These are phyloP conservation scores for Cavia aperea DNA, from an alignment of 2,113 vertebrate genomes.

Conservation along the genomic window DNA sequence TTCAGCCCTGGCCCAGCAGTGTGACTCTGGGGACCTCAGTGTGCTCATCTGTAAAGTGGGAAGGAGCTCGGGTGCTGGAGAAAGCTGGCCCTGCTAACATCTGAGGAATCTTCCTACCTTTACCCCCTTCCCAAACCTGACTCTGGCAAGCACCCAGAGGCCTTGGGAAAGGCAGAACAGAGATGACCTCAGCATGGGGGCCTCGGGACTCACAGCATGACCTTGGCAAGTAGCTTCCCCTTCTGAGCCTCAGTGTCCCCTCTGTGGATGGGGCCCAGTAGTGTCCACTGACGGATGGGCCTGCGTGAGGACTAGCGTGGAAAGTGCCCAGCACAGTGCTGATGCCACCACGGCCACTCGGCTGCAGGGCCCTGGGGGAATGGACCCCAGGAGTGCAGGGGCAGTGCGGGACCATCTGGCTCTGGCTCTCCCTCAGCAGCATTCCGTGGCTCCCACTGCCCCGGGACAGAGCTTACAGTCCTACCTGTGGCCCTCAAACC, in stretches of 20 bases:
- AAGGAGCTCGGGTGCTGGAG: neutral
- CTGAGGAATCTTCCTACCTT: neutral
- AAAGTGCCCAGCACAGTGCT: neutral
- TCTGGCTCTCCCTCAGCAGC: neutral
- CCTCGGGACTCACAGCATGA: neutral
- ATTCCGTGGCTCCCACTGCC: neutral
- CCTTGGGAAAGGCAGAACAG: neutral
- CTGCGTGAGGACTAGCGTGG: accelerated
- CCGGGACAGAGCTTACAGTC: neutral
- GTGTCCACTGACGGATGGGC: neutral
- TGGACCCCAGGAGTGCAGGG: neutral
- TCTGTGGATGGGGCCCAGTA: neutral
- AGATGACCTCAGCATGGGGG: neutral
- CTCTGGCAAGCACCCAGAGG: neutral
- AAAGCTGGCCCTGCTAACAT: neutral
- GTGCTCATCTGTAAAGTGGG: constrained; percentile 31
- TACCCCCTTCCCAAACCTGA: neutral
- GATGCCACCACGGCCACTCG: accelerated
- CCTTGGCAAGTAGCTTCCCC: neutral
- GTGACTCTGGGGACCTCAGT: neutral
- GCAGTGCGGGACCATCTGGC: neutral
- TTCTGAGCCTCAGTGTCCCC: neutral
- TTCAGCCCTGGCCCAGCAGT: neutral
- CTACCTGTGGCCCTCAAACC: neutral
- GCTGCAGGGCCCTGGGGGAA: neutral